Conservation (phyloP, 2,113 vertebrate species). For the Syngnathus floridae region DNA sequence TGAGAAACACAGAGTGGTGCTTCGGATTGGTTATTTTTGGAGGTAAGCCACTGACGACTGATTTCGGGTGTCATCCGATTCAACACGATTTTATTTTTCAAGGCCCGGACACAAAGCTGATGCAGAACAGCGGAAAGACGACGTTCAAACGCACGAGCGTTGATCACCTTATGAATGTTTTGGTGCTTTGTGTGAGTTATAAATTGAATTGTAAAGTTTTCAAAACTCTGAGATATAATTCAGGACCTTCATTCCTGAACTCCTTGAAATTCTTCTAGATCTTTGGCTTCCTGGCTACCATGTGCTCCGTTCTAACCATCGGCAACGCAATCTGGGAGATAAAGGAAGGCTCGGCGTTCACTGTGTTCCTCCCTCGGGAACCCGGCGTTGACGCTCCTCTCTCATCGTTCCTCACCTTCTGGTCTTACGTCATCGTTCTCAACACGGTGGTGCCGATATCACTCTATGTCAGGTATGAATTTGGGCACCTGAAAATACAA, state of each 20-base stretch:
- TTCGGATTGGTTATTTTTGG: constrained; percentile 89
- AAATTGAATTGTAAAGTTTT: too few relatives aligned
- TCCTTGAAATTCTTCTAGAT: constrained; percentile 70
- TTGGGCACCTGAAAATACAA: background rate
- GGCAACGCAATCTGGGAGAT: constrained; percentile 85
- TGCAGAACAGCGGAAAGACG: constrained; percentile 89
- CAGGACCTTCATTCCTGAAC: background rate
- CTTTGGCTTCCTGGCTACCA: constrained; percentile 78
- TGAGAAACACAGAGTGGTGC: constrained; percentile 95
- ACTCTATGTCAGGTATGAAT: constrained; percentile 83
- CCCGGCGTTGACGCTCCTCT: constrained; percentile 62
- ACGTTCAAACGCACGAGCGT: constrained; percentile 85
- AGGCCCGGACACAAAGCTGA: constrained; percentile 91
- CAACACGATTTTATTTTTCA: background rate
- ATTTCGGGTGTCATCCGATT: background rate
- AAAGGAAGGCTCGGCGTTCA: constrained; percentile 76
- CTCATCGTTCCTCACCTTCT: constrained; percentile 82
- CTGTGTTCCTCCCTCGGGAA: constrained; percentile 77
- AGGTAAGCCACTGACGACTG: constrained; percentile 61
- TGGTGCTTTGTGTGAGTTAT: constrained; percentile 81
- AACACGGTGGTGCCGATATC: constrained; percentile 97
- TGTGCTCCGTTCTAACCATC: constrained; percentile 82
- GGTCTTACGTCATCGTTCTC: constrained; percentile 94
- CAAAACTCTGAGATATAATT: background rate
- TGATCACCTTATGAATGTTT: constrained; percentile 85